Conservation (phyloP, 1,140 invertebrate genomes). For the Cydia strobilella region DNA sequence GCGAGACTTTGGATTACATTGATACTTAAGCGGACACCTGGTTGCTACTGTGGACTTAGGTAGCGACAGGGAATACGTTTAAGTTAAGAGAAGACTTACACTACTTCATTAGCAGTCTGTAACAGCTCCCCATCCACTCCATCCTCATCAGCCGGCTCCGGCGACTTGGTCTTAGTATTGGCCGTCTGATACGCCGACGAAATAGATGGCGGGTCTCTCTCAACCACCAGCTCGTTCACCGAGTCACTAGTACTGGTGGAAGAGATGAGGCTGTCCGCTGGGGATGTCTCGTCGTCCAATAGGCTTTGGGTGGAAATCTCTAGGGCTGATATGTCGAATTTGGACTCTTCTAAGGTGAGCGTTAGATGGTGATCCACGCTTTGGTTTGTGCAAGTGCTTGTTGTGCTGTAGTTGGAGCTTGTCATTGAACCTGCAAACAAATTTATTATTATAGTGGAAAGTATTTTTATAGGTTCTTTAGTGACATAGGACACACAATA, state of each 20-base stretch:
- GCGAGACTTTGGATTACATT: too few species aligned
- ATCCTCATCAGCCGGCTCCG: constrained; percentile 69
- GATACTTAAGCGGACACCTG: too few species aligned
- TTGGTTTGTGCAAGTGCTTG: constrained; percentile 75
- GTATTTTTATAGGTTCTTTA: too few species aligned
- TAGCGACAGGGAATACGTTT: too few species aligned
- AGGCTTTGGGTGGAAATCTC: constrained; percentile 84
- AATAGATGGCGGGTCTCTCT: constrained; percentile 69
- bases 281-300: constrained; percentile 88
- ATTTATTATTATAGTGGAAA: too few species aligned
- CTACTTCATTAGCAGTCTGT: constrained; percentile 57
- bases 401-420: constrained; percentile 75
- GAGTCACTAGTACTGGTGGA: constrained; percentile 85
- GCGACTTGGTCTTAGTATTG: constrained; percentile 70
- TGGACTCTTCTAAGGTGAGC: constrained; percentile 84
- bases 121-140: constrained; percentile 67
- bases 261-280: constrained; percentile 88
- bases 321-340: constrained; percentile 87
- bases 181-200: constrained; percentile 78
- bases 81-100: constrained; percentile 40
- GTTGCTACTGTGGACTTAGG: too few species aligned
- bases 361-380: constrained; percentile 68
- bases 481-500: too few species aligned
- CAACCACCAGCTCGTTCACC: constrained; percentile 79
- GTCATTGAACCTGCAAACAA: constrained; percentile 71